A percentile compares a stretch with the other conserved stretches of the same genome.
Conservation (phyloP, 2,113 vertebrate species). For the Orycteropus afer region DNA sequence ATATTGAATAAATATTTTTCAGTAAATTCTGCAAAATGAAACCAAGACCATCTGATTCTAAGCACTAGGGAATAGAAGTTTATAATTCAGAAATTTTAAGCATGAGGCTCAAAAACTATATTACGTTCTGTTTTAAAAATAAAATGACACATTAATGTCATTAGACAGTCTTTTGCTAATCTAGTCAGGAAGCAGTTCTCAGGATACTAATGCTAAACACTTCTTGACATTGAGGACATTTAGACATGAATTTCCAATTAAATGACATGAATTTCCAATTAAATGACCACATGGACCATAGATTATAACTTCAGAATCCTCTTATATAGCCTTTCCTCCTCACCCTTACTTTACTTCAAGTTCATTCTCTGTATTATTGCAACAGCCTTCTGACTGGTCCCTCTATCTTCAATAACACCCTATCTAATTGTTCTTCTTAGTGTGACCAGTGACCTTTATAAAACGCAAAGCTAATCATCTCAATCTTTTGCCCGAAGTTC, state of each 20-base stretch:
- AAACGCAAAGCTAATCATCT: neutral
- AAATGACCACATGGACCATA: neutral
- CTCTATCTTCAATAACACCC: neutral
- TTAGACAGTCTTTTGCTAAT: slow-evolving; percentile 8
- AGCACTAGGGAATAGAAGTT: neutral
- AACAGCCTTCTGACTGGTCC: neutral
- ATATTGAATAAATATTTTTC: slow-evolving; percentile 9
- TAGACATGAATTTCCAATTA: neutral
- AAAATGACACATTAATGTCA: neutral
- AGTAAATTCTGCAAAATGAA: neutral
- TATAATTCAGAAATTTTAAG: neutral
- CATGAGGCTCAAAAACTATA: neutral
- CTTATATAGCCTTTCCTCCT: neutral
- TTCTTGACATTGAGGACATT: neutral
- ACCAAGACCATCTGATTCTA: slow-evolving; percentile 5
- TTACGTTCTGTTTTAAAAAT: neutral
- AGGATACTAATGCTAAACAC: neutral
- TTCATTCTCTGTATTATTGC: neutral
- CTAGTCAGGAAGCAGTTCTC: neutral
- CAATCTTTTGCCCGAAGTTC: neutral
- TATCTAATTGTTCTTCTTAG: neutral
- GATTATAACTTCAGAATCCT: neutral
- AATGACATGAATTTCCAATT: slow-evolving; percentile 43
- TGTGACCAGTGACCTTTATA: neutral
- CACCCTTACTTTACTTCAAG: neutral